Conservation (phyloP, 1,140 invertebrate genomes). For the Babylonia areolata region DNA sequence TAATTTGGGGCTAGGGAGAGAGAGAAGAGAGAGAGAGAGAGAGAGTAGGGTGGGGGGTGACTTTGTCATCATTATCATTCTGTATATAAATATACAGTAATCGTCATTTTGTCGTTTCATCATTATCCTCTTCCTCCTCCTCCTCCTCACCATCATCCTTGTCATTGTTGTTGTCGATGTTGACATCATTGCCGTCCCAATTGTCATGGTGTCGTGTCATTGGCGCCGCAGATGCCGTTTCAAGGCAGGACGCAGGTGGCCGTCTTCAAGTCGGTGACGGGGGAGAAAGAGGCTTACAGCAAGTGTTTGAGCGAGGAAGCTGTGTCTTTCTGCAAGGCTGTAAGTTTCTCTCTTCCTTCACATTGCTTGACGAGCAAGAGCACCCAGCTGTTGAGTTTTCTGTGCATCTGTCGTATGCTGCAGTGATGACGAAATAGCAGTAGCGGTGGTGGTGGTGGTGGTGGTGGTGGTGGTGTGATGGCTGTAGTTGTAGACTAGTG, state of each 20-base stretch:
- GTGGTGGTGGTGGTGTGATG: too few relatives aligned
- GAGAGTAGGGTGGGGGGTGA: too few relatives aligned
- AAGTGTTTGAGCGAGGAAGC: background rate
- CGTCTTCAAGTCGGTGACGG: conserved; percentile 3
- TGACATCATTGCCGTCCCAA: background rate
- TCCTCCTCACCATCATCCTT: background rate
- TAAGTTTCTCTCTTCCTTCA: background rate
- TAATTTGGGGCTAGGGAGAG: too few relatives aligned
- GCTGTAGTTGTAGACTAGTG: too few relatives aligned
- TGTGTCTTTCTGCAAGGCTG: background rate
- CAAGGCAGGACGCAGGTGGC: background rate
- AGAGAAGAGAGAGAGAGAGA: too few relatives aligned
- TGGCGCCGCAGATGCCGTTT: background rate
- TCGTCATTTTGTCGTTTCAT: background rate
- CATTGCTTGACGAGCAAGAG: too few relatives aligned
- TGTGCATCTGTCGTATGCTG: too few relatives aligned
- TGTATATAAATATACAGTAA: too few relatives aligned
- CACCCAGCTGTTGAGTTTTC: too few relatives aligned
- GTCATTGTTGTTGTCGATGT: background rate
- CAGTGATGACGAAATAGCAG: too few relatives aligned
- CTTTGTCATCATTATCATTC: too few relatives aligned
- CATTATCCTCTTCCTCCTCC: background rate
- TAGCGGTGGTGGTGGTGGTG: too few relatives aligned
- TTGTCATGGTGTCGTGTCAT: background rate
- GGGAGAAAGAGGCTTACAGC: background rate